Evolutionary conservation across 2,888 invertebrate species (phyloP), one percentile per base, ranked within the genome.

Genomic region (Charanyca ferruginea): DNA sequence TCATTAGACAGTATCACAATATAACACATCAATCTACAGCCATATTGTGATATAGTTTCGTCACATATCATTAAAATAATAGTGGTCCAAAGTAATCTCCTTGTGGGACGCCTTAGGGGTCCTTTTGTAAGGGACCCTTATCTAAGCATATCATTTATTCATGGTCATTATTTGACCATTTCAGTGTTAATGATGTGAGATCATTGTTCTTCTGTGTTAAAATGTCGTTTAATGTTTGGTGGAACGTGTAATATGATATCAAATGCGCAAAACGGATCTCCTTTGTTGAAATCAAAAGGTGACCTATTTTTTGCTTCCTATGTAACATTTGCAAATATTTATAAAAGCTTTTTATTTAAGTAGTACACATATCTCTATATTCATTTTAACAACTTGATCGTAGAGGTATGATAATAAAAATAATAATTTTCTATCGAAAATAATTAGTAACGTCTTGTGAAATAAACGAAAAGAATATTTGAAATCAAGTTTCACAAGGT

Each of bases 91-190:
- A 87, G 77, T 73, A 79, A 87, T 85, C 86, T 91, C 90, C 91
- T 91, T 91, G 89, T 66, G 84, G 83, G 71, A 90, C 87, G 85
- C 90, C 90, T 88, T 88, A 88, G 75, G 91, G 91, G 90, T 91
- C 77, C 89, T 79, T 89, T 93, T 93, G 92, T 92, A 85, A 87
- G 80, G 85, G 89, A 90, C 91, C 93, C 91, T 92, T 91, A 93
- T 93, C 94, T 90, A 84, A 89, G 85, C 89, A 76, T 85, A 93
- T 93, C 90, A 94, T 94, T 94, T 95, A 95, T 95, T 95, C 93
- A 94, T 94, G 95, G 95, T 95, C 95, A 95, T 95, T 95, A 95
- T 95, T 95, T 95, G 95, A 94, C 95, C 95, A 91, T 95, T 94
- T 94, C 89, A 79, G 85, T 90, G 91, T 91, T 95, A 94, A 95